Percentiles rank a stretch among this genome's conserved stretches.
phyloP scores from a whole-genome alignment of 2,888 invertebrate species.

The Andrena flavipes region DNA sequence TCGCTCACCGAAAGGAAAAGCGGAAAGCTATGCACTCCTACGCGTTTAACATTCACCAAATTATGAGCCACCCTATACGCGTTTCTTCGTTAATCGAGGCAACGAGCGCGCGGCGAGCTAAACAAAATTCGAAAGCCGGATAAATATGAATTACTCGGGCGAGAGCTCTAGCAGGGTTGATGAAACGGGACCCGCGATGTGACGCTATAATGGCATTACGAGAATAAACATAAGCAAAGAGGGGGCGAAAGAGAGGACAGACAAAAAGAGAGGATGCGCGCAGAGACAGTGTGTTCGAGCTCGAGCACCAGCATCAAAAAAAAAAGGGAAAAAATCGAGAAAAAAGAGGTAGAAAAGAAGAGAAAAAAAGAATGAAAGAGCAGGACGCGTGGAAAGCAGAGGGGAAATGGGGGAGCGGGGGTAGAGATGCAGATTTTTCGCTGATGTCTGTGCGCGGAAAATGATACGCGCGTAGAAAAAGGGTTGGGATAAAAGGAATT shows the following conservation, averaged over 20 bases:
- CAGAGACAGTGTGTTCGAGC: too few species aligned
- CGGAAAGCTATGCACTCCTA: too few species aligned
- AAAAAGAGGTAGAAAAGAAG: background rate
- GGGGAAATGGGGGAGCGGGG: background rate
- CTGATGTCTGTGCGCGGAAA: constrained; percentile 40
- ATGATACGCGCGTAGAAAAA: constrained; percentile 25
- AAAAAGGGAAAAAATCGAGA: background rate
- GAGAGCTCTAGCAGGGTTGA: background rate
- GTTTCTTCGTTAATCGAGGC: constrained; percentile 27
- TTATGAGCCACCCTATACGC: background rate
- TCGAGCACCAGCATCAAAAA: too few species aligned
- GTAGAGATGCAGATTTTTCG: constrained; percentile 41
- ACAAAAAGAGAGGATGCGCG: background rate
- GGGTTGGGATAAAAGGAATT: constrained; percentile 25
- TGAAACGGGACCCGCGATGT: constrained; percentile 3
- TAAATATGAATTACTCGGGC: constrained; percentile 28
- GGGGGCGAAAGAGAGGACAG: background rate
- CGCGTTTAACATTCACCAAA: too few species aligned
- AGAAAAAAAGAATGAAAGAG: constrained; percentile 1
- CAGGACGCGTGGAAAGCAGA: background rate
- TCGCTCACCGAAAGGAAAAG: too few species aligned
- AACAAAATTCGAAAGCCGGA: constrained; percentile 18
- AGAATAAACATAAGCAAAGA: constrained; percentile 18
- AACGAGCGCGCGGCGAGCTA: background rate
- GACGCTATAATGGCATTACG: background rate